A percentile compares a stretch with the other conserved stretches of the same genome.
These are phyloP conservation scores for Panorpa germanica DNA, from an alignment of 2,888 invertebrate genomes.

Conservation along the genomic window DNA sequence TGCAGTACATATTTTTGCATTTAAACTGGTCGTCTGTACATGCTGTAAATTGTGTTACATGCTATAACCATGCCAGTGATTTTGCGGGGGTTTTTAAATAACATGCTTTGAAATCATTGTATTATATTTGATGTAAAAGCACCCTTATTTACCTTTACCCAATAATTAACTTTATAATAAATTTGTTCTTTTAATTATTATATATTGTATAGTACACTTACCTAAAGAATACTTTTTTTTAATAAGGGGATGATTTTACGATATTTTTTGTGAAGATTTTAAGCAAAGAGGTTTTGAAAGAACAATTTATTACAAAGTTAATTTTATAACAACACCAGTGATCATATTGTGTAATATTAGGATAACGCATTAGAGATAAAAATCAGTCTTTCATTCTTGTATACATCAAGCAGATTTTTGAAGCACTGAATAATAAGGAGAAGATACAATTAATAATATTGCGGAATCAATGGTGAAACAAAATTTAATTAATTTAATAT, in stretches of 20 bases:
- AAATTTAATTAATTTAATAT: no score
- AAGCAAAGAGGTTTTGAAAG: conserved; percentile 5
- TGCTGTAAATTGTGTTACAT: conserved; percentile 12
- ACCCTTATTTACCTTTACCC: no score
- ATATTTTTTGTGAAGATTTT: conserved; percentile 2
- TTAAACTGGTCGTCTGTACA: conserved; percentile 23
- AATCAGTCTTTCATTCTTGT: no score
- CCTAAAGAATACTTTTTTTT: no score
- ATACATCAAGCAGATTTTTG: no score
- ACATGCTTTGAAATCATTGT: conserved; percentile 12
- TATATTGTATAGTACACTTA: no score
- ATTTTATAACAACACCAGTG: conserved; percentile 8
- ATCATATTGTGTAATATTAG: conserved; percentile 3
- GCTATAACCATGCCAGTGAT: no score
- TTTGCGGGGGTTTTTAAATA: conserved; percentile 17
- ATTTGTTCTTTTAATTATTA: no score
- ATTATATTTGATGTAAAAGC: no score
- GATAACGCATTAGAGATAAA: neutral
- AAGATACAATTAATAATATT: conserved; percentile 2
- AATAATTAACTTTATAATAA: no score
- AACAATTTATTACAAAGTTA: conserved; percentile 3
- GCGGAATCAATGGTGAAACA: no score
- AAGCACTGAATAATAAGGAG: neutral
- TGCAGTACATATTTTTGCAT: conserved; percentile 27
- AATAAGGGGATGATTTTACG: conserved; percentile 1